phyloP scores from a whole-genome alignment of 2,113 vertebrate species.

The Passer montanus region DNA sequence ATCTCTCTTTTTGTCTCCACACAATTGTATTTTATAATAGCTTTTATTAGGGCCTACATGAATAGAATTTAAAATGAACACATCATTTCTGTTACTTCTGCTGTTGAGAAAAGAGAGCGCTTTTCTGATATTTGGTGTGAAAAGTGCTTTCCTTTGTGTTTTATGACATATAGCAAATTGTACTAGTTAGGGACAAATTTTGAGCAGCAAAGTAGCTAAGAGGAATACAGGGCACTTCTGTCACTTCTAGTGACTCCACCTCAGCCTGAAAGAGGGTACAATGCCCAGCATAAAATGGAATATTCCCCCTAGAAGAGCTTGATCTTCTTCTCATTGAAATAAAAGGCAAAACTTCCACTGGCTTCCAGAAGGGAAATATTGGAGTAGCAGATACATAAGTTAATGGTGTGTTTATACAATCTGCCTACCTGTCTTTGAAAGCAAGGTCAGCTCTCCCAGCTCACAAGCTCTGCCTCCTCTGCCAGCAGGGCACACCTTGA shows the following conservation, averaged over 20 bases:
- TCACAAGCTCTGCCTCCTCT: neutral
- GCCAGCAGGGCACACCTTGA: neutral
- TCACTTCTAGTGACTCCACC: constrained; percentile 27
- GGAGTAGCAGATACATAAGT: neutral
- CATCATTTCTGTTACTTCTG: constrained; percentile 69
- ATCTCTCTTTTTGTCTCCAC: constrained; percentile 84
- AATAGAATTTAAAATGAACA: constrained; percentile 83
- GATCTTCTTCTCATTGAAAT: neutral
- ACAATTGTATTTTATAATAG: constrained; percentile 87
- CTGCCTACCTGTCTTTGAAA: neutral
- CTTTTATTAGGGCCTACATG: constrained; percentile 83
- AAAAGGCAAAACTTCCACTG: neutral
- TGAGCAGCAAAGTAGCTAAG: constrained; percentile 58
- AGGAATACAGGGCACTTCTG: constrained; percentile 17
- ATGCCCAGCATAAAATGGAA: neutral
- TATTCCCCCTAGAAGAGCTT: neutral
- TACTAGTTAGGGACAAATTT: constrained; percentile 68
- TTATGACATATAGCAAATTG: constrained; percentile 73
- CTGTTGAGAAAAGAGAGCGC: constrained; percentile 62
- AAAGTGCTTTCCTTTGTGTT: constrained; percentile 77
- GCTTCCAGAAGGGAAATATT: neutral
- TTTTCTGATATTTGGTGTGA: constrained; percentile 75
- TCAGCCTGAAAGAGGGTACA: neutral
- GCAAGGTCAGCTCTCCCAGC: neutral
- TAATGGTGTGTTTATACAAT: neutral